Evolutionary conservation across 2,797 vertebrate species (phyloP).

Genomic region (Paedocypris micromegethes): DNA sequence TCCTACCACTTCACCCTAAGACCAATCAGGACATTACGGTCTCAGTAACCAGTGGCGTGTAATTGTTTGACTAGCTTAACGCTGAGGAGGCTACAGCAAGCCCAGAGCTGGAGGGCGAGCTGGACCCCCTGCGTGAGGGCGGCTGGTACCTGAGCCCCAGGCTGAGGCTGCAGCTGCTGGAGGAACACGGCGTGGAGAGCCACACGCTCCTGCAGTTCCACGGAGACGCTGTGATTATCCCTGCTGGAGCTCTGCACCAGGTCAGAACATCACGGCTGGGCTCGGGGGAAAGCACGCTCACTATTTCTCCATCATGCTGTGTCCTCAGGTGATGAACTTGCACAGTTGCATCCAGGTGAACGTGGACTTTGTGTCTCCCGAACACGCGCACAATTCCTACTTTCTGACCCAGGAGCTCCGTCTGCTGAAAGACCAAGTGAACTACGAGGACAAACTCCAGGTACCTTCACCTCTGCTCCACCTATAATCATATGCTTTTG

Average conservation of each 20-base stretch:
- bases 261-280: conserved; percentile 50
- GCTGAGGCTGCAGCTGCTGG: conserved; percentile 73
- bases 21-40: not conserved
- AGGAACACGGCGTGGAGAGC: conserved; percentile 74
- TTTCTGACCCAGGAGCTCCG: conserved; percentile 81
- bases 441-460: conserved; percentile 86
- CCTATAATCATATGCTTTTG: not conserved
- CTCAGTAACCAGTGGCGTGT: not conserved
- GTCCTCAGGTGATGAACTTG: conserved; percentile 77
- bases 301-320: not conserved
- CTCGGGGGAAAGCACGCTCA: not conserved
- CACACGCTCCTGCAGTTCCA: conserved; percentile 78
- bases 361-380: conserved; percentile 82
- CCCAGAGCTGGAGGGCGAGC: conserved; percentile 55
- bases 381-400: conserved; percentile 80
- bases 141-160: conserved; percentile 79
- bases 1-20: no score
- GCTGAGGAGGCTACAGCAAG: conserved; percentile 28
- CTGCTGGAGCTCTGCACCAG: conserved; percentile 82
- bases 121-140: conserved; percentile 77
- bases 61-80: conserved; percentile 14
- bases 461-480: conserved; percentile 58
- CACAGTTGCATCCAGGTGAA: conserved; percentile 84
- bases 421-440: conserved; percentile 78
- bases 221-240: conserved; percentile 77